Evolutionary conservation across 2,113 vertebrate species (phyloP).

Genomic region (Paraplagusia blochii): DNA sequence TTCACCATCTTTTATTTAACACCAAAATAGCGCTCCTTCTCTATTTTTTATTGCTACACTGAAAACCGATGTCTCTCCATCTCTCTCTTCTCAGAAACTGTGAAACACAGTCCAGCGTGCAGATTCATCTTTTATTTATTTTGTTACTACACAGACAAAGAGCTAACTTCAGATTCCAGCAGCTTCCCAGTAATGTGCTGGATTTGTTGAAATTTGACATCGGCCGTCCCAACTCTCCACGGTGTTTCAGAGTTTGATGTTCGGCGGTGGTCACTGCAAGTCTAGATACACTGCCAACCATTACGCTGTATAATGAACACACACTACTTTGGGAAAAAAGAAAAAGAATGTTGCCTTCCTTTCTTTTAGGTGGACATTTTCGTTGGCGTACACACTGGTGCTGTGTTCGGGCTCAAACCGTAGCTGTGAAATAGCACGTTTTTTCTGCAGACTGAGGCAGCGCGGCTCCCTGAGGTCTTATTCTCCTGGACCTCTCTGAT

Average conservation of each 20-base stretch:
- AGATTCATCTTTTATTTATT: slow-evolving; percentile 45
- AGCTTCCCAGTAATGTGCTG: slow-evolving; percentile 16
- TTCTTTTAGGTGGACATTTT: slow-evolving; percentile 66
- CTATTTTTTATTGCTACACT: slow-evolving; percentile 24
- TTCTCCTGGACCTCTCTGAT: slow-evolving; percentile 79
- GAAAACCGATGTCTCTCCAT: neutral
- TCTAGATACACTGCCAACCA: slow-evolving; percentile 56
- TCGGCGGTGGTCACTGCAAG: slow-evolving; percentile 62
- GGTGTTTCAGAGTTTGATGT: slow-evolving; percentile 55
- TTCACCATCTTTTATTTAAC: slow-evolving; percentile 26
- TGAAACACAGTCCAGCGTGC: slow-evolving; percentile 39
- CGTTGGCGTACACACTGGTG: slow-evolving; percentile 74
- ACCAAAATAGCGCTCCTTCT: slow-evolving; percentile 14
- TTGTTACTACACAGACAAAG: slow-evolving; percentile 34
- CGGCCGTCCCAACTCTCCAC: slow-evolving; percentile 34
- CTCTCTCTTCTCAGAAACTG: slow-evolving; percentile 28
- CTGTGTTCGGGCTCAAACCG: slow-evolving; percentile 63
- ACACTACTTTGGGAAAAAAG: slow-evolving; percentile 43
- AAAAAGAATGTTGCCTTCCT: slow-evolving; percentile 56
- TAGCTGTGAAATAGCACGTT: slow-evolving; percentile 75
- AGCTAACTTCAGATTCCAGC: slow-evolving; percentile 23
- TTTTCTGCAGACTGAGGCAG: slow-evolving; percentile 67
- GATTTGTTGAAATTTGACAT: slow-evolving; percentile 51
- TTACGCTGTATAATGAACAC: slow-evolving; percentile 67
- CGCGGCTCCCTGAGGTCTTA: slow-evolving; percentile 74